Evolutionary conservation across 2,888 invertebrate species (phyloP), one percentile per base, ranked within the genome.

Genomic region (Smittia aterrima): DNA sequence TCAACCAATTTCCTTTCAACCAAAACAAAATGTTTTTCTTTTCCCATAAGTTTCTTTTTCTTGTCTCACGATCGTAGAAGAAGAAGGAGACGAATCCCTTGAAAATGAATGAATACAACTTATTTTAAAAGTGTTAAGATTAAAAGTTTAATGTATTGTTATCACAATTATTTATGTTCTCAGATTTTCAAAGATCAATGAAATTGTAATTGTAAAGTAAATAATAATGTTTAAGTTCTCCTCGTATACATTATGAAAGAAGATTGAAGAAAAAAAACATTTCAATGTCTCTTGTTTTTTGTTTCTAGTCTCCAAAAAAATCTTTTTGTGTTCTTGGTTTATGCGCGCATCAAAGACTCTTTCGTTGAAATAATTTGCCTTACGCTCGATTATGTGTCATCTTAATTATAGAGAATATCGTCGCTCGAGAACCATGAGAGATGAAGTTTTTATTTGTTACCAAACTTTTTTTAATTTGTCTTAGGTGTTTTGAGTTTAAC

Each of bases 91-190:
- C 22, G 27, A 64, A 58, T 2, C 4, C 24, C 38, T 66, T n/a
- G 25, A 68, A 54, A 6, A n/a, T 27, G 16, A 20, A 38, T 22
- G 22, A 58, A 70, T 24, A 53, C n/a, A 70, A 70, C 68, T 70
- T 70, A 54, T 62, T 53, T 67, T 72, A 70, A 70, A 70, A 54
- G 72, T 72, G 72, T 72, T 72, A 72, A 72, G 62, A 62, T 72
- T 72, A 72, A 72, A 72, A 72, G 72, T 72, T 72, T 72, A 72
- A 72, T 62, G 72, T 72, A 72, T 62, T 72, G 72, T 72, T 72
- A 72, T 72, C 72, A 72, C 38, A 62, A 72, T 72, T 72, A 72
- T 62, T 72, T 72, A 72, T 72, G 72, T 72, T 72, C 72, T 62
- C 72, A 71, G 66, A 66, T 66, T 66, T 66, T 67, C 67, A 47